These are phyloP conservation scores for Crotalus helleri DNA, from an alignment of 2,113 vertebrate genomes.

Conservation along the genomic window DNA sequence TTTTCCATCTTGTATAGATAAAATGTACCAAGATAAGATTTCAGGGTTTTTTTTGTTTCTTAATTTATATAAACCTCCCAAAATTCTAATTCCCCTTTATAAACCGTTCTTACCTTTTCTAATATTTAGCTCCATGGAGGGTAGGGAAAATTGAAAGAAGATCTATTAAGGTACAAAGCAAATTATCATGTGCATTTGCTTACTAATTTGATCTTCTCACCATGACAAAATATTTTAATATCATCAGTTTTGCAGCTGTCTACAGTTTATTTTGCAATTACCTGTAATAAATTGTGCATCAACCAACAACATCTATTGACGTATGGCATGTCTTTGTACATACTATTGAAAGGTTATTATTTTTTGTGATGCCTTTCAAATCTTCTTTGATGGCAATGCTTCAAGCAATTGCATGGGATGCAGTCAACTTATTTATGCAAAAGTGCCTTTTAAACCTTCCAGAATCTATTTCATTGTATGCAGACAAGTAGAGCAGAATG, in stretches of 20 bases:
- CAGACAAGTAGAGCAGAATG: not conserved
- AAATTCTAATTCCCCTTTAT: not conserved
- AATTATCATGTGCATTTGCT: constrained; percentile 15
- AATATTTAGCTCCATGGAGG: constrained; percentile 33
- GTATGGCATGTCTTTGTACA: constrained; percentile 34
- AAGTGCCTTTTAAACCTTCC: constrained; percentile 37
- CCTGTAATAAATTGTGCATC: constrained; percentile 27
- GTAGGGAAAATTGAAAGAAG: constrained; percentile 34
- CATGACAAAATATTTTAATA: not conserved
- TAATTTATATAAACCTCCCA: not conserved
- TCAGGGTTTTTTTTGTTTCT: not conserved
- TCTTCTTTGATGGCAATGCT: not conserved
- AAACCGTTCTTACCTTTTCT: not conserved
- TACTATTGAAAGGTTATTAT: constrained; percentile 28
- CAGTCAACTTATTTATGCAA: constrained; percentile 56
- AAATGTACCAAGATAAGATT: not conserved
- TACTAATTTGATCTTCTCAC: not conserved
- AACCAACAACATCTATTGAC: constrained; percentile 20
- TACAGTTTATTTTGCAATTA: constrained; percentile 35
- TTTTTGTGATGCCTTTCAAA: constrained; percentile 32
- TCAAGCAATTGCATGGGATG: constrained; percentile 53
- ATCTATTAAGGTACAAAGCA: constrained; percentile 45
- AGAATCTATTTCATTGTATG: constrained; percentile 18
- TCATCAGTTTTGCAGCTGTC: constrained; percentile 8
- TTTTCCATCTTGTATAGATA: not conserved